Percentiles rank a stretch among this genome's conserved stretches.
phyloP scores from a whole-genome alignment of 2,113 vertebrate genomes.

The Macquaria ambigua region DNA sequence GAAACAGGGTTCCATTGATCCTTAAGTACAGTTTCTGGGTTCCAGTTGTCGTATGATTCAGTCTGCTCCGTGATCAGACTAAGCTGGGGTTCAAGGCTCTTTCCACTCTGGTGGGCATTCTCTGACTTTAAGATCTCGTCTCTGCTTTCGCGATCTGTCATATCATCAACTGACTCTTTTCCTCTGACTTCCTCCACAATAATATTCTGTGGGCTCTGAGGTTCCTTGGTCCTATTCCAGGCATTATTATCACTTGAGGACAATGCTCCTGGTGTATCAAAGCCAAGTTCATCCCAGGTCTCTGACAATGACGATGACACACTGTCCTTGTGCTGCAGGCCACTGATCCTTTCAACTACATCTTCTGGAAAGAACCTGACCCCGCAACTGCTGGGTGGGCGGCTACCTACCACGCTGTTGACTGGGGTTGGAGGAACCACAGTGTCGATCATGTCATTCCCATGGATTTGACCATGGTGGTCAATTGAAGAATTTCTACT shows the following conservation, averaged over 20 bases:
- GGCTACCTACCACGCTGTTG: slow-evolving; percentile 91
- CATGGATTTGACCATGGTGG: slow-evolving; percentile 67
- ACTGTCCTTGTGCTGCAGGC: slow-evolving; percentile 80
- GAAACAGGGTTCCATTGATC: slow-evolving; percentile 68
- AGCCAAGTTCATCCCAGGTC: slow-evolving; percentile 91
- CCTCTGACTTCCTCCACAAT: slow-evolving; percentile 48
- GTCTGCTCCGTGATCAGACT: slow-evolving; percentile 74
- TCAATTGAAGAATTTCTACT: slow-evolving; percentile 59
- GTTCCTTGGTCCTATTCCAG: slow-evolving; percentile 85
- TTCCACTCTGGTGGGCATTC: slow-evolving; percentile 36
- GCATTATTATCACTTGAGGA: slow-evolving; percentile 70
- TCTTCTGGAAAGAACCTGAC: slow-evolving; percentile 88
- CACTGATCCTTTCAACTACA: slow-evolving; percentile 85
- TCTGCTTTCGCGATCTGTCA: slow-evolving; percentile 34
- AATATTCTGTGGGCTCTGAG: slow-evolving; percentile 64
- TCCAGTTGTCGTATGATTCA: slow-evolving; percentile 71
- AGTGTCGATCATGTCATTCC: slow-evolving; percentile 81
- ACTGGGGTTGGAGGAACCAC: slow-evolving; percentile 90
- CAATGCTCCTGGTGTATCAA: slow-evolving; percentile 81
- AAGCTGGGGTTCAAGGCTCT: slow-evolving; percentile 75
- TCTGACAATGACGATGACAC: slow-evolving; percentile 84
- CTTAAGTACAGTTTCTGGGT: slow-evolving; percentile 42
- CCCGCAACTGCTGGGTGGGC: slow-evolving; percentile 86
- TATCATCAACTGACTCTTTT: slow-evolving; percentile 30
- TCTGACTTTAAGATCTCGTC: slow-evolving; percentile 45